A percentile compares a stretch with the other conserved stretches of the same genome.
Conservation (phyloP, 2,888 invertebrate species). For the Oscheius sp. region DNA sequence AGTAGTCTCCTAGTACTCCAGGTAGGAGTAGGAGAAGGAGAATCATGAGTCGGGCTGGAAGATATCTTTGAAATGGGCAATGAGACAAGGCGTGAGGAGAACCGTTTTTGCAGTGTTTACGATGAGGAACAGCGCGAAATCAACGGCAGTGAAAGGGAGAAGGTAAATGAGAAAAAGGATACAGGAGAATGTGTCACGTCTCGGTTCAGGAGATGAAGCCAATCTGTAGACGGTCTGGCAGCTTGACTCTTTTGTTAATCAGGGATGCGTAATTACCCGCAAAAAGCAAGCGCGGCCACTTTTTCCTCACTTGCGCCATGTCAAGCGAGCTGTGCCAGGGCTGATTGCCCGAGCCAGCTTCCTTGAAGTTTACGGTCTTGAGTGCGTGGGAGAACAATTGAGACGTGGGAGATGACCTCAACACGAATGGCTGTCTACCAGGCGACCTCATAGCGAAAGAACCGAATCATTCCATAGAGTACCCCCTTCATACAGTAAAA, state of each 20-base stretch:
- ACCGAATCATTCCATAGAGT: constrained; percentile 4
- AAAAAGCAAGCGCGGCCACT: constrained; percentile 33
- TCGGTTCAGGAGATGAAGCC: constrained; percentile 14
- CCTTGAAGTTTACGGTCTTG: neutral
- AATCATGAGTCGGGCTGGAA: neutral
- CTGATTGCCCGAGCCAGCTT: constrained; percentile 1
- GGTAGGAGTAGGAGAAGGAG: constrained; percentile 9
- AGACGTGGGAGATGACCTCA: constrained; percentile 11
- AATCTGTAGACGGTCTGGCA: constrained; percentile 13
- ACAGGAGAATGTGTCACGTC: no score
- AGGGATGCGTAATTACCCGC: constrained; percentile 26
- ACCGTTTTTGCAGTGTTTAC: no score
- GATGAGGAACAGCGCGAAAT: no score
- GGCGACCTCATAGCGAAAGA: constrained; percentile 10
- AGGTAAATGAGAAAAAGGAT: no score
- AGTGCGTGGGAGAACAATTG: neutral
- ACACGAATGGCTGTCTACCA: constrained; percentile 10
- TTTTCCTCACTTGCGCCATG: constrained; percentile 19
- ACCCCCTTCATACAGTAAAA: no score
- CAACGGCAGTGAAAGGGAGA: no score
- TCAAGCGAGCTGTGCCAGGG: constrained; percentile 8
- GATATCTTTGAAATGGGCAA: no score
- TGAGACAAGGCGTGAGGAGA: no score
- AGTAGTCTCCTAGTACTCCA: neutral
- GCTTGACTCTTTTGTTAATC: constrained; percentile 26